Conservation (phyloP, 2,113 vertebrate genomes). For the Lepisosteus osseus region DNA sequence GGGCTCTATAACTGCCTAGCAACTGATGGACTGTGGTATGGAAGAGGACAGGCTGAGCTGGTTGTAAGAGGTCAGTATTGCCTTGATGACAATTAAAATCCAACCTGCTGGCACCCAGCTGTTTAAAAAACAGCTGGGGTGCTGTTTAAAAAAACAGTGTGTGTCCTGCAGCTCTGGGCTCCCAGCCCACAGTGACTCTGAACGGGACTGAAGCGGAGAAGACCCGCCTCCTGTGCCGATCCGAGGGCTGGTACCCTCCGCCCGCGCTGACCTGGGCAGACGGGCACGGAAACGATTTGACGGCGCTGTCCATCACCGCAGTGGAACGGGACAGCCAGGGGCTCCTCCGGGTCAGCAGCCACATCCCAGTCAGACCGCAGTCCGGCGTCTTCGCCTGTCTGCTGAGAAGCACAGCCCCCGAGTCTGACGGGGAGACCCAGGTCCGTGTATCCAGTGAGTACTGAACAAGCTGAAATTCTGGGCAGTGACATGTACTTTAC, state of each 20-base stretch:
- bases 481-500: no score
- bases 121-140: no score
- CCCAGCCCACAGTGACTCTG: conserved; percentile 1
- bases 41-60: neutral
- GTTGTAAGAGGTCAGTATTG: neutral
- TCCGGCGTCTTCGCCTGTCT: conserved; percentile 1
- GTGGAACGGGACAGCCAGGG: neutral
- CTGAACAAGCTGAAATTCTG: no score
- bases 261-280: conserved; percentile 4
- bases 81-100: no score
- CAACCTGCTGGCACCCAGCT: no score
- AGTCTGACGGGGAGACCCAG: no score
- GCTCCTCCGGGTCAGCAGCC: neutral
- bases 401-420: neutral
- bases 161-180: neutral
- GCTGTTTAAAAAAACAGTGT: no score
- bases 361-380: neutral
- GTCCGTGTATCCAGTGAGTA: no score
- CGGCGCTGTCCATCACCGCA: neutral
- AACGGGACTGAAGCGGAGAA: neutral
- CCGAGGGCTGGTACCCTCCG: conserved; percentile 4
- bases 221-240: neutral
- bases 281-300: neutral
- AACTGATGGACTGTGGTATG: neutral
- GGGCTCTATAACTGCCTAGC: conserved; percentile 4